Conservation (phyloP, 64 coral and sea anemone species). For the Platygyra sinensis region DNA sequence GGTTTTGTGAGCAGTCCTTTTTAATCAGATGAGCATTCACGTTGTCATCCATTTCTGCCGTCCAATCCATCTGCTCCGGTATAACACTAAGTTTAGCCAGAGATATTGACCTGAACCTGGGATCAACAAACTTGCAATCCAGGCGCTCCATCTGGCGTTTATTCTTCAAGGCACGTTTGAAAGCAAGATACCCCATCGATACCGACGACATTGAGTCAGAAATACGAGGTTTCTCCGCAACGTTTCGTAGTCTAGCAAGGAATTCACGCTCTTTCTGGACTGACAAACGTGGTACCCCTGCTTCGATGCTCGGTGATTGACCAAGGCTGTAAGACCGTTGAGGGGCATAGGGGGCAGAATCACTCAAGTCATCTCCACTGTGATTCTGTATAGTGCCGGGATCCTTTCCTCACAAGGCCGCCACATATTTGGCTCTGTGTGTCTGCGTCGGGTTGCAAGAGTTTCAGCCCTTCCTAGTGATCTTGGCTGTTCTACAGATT, state of each 20-base stretch:
- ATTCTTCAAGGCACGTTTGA: slow-evolving; percentile 31
- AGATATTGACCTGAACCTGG: slow-evolving; percentile 2
- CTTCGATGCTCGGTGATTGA: not conserved
- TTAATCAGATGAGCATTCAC: not conserved
- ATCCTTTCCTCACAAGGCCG: not conserved
- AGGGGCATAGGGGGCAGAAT: not conserved
- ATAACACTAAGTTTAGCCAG: not conserved
- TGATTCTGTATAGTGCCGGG: not conserved
- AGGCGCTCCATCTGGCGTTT: slow-evolving; percentile 4
- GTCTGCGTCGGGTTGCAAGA: not conserved
- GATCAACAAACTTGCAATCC: not conserved
- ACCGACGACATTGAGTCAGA: slow-evolving; percentile 54
- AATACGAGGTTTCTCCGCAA: not conserved
- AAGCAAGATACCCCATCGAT: slow-evolving; percentile 29
- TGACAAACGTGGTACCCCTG: not conserved
- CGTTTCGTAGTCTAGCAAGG: not conserved
- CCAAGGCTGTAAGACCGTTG: not conserved
- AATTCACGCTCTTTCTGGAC: slow-evolving; percentile 13
- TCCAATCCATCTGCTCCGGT: not conserved
- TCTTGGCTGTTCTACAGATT: not conserved
- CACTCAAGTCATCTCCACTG: not conserved
- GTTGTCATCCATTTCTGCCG: not conserved
- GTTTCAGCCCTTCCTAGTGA: not conserved
- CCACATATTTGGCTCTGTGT: not conserved
- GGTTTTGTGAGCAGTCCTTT: not conserved